phyloP scores from a whole-genome alignment of 2,888 invertebrate species.

The Ceraclea dissimilis region DNA sequence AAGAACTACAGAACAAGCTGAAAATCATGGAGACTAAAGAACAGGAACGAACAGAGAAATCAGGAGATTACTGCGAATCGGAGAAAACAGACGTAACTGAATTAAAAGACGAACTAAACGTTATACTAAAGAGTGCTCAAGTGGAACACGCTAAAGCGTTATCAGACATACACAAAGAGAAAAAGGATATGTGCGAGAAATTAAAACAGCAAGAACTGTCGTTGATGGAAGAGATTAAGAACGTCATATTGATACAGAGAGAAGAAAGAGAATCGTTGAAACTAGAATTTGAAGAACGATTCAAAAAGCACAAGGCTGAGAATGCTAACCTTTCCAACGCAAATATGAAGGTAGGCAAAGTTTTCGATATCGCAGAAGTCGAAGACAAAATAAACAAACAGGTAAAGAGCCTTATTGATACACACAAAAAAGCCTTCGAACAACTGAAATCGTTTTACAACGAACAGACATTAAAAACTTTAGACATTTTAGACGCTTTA shows the following conservation, averaged over 20 bases:
- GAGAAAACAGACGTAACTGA: not conserved
- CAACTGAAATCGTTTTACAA: not conserved
- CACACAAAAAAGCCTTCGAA: not conserved
- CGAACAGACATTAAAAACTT: not conserved
- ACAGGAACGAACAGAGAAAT: not conserved
- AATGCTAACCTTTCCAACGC: not conserved
- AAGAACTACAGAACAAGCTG: not conserved
- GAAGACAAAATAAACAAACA: not conserved
- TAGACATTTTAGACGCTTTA: not conserved
- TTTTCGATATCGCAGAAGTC: not conserved
- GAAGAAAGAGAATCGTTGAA: not conserved
- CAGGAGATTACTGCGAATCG: not conserved
- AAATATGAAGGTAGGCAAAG: not conserved
- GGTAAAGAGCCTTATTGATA: not conserved
- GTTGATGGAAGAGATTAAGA: not conserved
- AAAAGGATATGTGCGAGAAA: not conserved
- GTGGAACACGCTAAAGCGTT: not conserved
- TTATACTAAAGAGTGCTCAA: not conserved
- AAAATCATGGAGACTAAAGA: not conserved
- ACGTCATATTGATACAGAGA: not conserved
- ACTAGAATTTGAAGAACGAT: not conserved
- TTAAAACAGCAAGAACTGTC: not conserved
- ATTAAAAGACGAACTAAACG: not conserved
- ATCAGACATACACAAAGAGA: not conserved
- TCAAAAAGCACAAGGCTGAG: not conserved